phyloP scores from a whole-genome alignment of 1,140 invertebrate species.

The Drosophila gunungcola region DNA sequence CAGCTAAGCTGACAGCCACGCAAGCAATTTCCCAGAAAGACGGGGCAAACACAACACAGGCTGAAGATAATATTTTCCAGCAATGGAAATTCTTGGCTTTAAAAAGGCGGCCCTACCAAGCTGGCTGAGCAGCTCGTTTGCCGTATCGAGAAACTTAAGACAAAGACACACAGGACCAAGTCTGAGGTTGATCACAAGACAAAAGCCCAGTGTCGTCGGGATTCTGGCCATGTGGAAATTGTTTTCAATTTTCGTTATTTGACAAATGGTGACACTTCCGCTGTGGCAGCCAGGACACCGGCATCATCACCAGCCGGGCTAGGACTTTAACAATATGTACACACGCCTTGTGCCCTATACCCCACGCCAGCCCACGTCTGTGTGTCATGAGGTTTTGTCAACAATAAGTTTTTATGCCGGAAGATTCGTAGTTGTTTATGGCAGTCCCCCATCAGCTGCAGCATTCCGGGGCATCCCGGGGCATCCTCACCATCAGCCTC shows the following conservation, averaged over 20 bases:
- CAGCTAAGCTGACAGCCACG: slow-evolving; percentile 71
- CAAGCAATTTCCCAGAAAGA: slow-evolving; percentile 47
- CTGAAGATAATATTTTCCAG: slow-evolving; percentile 50
- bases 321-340: slow-evolving; percentile 76
- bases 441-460: slow-evolving; percentile 46
- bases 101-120: slow-evolving; percentile 34
- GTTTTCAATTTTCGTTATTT: slow-evolving; percentile 85
- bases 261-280: slow-evolving; percentile 84
- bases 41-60: slow-evolving; percentile 8
- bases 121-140: slow-evolving; percentile 23
- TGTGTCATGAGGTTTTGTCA: slow-evolving; percentile 79
- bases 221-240: slow-evolving; percentile 70
- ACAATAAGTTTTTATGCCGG: slow-evolving; percentile 79
- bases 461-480: slow-evolving; percentile 35
- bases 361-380: slow-evolving; percentile 16
- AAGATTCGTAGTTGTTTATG: slow-evolving; percentile 78
- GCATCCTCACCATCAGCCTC: slow-evolving; percentile 6
- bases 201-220: slow-evolving; percentile 35
- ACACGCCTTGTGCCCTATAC: slow-evolving; percentile 1
- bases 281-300: slow-evolving; percentile 63
- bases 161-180: slow-evolving; percentile 5
- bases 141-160: slow-evolving; percentile 16
- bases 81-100: slow-evolving; percentile 65
- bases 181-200: slow-evolving; percentile 58
- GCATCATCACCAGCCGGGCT: slow-evolving; percentile 14